These are phyloP conservation scores for Drosophila multiciliata DNA, from an alignment of 2,888 invertebrate species.

Conservation along the genomic window DNA sequence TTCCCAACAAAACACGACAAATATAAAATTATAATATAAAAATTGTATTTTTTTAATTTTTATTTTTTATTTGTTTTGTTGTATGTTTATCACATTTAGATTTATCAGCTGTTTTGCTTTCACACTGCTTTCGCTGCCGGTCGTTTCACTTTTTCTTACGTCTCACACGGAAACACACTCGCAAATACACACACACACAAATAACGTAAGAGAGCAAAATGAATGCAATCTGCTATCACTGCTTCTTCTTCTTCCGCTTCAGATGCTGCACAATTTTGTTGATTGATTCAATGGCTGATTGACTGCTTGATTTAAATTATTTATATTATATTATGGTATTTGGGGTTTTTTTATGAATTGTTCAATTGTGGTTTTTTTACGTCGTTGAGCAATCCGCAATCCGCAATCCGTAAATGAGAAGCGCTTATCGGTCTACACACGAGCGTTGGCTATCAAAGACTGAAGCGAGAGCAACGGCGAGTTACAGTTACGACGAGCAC, in stretches of 20 bases:
- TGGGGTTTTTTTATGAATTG: constrained; percentile 41
- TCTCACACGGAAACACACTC: constrained; percentile 27
- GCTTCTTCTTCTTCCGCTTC: constrained; percentile 30
- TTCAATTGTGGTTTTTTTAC: constrained; percentile 30
- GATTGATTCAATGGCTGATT: constrained; percentile 18
- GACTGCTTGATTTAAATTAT: constrained; percentile 28
- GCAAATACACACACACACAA: constrained; percentile 27
- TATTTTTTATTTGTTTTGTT: neutral
- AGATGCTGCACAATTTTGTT: constrained; percentile 36
- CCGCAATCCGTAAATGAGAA: constrained; percentile 45
- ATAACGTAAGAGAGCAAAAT: constrained; percentile 64
- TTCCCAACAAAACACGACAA: neutral
- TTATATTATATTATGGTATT: constrained; percentile 14
- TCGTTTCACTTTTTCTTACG: constrained; percentile 71
- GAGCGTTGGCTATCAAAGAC: constrained; percentile 84
- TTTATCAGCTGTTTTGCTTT: constrained; percentile 64
- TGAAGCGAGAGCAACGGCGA: constrained; percentile 68
- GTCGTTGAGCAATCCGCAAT: constrained; percentile 25
- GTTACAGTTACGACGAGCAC: constrained; percentile 75
- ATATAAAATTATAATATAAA: constrained; percentile 15
- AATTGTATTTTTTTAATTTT: constrained; percentile 4
- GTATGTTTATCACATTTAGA: constrained; percentile 18
- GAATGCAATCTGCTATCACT: constrained; percentile 55
- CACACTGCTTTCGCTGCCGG: constrained; percentile 76
- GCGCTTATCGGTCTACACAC: constrained; percentile 83